Conservation (phyloP, 1,140 invertebrate genomes). For the Heterodera schachtii region DNA sequence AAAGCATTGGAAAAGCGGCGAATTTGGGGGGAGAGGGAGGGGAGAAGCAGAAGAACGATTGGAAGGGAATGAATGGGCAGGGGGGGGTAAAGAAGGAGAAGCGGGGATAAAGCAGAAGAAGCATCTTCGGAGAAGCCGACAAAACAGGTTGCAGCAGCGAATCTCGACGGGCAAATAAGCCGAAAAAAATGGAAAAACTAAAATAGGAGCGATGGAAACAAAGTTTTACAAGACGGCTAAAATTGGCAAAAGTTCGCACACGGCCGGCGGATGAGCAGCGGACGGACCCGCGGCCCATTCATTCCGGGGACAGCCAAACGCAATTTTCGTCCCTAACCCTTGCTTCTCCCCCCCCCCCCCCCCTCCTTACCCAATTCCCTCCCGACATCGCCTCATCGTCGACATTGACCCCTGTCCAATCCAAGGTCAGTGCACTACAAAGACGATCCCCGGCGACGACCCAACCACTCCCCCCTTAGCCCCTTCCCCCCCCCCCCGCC, state of each 20-base stretch:
- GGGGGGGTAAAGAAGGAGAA: neutral
- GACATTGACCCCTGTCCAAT: neutral
- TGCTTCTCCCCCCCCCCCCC: neutral
- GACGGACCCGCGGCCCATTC: too few relatives aligned
- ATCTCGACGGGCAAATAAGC: neutral
- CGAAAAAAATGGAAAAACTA: neutral
- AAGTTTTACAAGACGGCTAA: neutral
- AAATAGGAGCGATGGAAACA: neutral
- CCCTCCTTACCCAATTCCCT: neutral
- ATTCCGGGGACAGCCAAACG: neutral
- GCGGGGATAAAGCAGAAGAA: neutral
- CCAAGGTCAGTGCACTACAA: neutral
- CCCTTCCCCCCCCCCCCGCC: too few relatives aligned
- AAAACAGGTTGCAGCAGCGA: neutral
- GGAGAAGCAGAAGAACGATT: too few relatives aligned
- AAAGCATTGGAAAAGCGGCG: neutral
- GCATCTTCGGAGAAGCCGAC: neutral
- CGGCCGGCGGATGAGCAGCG: too few relatives aligned
- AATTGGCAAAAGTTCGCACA: neutral
- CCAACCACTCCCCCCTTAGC: too few relatives aligned
- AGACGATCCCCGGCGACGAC: neutral
- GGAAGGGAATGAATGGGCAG: too few relatives aligned
- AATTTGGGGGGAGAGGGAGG: neutral
- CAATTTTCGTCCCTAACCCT: neutral
- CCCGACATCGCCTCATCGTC: neutral